These are phyloP conservation scores for Zeugodacus cucurbitae DNA, from an alignment of 1,140 invertebrate species.

Conservation along the genomic window DNA sequence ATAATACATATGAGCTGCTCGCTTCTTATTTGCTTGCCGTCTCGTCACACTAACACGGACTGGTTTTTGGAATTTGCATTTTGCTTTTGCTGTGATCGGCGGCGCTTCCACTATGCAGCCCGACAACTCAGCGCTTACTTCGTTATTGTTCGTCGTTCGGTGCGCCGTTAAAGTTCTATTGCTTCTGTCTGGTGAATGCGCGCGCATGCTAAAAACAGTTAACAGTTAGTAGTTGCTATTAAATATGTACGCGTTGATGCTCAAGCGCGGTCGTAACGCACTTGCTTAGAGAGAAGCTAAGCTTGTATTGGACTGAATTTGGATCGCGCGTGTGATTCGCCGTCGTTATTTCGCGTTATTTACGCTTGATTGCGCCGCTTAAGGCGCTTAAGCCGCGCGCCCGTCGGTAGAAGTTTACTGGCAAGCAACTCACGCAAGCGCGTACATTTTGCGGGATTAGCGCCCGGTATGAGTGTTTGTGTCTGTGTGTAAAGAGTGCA, in stretches of 20 bases:
- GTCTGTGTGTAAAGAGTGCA: neutral
- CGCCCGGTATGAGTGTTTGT: neutral
- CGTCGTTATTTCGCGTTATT: neutral
- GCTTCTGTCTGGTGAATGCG: neutral
- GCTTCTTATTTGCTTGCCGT: neutral
- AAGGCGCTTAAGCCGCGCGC: neutral
- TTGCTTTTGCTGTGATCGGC: neutral
- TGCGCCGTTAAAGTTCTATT: slow-evolving; percentile 20
- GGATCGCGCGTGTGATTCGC: neutral
- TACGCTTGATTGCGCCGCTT: neutral
- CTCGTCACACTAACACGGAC: neutral
- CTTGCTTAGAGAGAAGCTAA: no score
- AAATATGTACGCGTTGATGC: neutral
- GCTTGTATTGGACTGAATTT: neutral
- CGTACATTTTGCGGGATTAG: neutral
- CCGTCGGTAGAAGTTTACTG: neutral
- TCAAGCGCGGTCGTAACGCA: neutral
- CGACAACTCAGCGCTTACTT: neutral
- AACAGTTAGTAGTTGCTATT: neutral
- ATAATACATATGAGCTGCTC: neutral
- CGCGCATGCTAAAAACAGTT: neutral
- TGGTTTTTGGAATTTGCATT: slow-evolving; percentile 17
- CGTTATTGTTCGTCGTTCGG: slow-evolving; percentile 28
- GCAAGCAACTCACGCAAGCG: neutral
- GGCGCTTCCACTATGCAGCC: neutral